Percentiles rank a stretch among this genome's conserved stretches.
These are phyloP conservation scores for Sitobion miscanthi DNA, from an alignment of 1,140 invertebrate species.

Conservation along the genomic window DNA sequence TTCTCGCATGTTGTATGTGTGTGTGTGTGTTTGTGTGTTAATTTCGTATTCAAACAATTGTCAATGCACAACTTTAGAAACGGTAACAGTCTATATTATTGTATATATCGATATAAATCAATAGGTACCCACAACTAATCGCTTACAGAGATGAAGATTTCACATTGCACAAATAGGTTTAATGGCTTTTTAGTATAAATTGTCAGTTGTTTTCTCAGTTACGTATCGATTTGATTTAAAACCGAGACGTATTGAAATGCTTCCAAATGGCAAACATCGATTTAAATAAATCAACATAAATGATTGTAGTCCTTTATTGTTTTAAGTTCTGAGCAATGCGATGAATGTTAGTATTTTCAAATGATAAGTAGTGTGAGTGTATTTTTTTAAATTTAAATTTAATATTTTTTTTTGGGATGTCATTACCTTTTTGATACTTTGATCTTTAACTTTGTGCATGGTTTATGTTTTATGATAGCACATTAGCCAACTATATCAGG, in stretches of 20 bases:
- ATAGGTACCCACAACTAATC: background rate
- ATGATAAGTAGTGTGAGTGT: too few relatives aligned
- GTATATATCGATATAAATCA: background rate
- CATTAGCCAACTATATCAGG: background rate
- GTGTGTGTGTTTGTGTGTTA: background rate
- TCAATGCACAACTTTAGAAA: background rate
- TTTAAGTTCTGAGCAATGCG: too few relatives aligned
- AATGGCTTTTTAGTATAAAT: background rate
- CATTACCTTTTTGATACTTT: background rate
- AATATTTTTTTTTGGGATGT: background rate
- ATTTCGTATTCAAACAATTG: background rate
- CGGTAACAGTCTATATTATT: background rate
- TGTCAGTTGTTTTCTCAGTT: background rate
- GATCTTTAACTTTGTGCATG: background rate
- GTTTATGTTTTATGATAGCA: background rate
- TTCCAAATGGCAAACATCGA: background rate
- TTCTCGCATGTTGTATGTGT: background rate
- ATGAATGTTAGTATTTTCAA: too few relatives aligned
- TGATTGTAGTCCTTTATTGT: background rate
- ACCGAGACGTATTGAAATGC: background rate
- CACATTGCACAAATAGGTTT: background rate
- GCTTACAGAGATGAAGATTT: background rate
- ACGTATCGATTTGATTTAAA: background rate
- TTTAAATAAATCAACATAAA: slow-evolving; percentile 7
- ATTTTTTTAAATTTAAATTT: too few relatives aligned